Evolutionary conservation across 2,113 vertebrate species (phyloP).

Genomic region (Corynorhinus townsendii): DNA sequence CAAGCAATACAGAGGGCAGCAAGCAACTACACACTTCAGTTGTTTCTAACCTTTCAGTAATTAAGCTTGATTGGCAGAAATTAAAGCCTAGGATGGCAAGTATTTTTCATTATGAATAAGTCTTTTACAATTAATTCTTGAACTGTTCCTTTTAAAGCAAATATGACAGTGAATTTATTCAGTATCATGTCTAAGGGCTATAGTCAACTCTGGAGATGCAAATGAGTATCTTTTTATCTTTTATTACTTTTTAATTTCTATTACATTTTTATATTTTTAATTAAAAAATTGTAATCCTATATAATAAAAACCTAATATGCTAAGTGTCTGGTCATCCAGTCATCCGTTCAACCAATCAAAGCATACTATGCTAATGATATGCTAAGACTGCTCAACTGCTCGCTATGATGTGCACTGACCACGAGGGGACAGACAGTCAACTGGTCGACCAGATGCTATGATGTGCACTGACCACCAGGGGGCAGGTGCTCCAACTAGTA

Average conservation of each 20-base stretch:
- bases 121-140: conserved; percentile 18
- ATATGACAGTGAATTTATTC: conserved; percentile 28
- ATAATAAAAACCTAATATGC: too few species aligned
- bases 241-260: neutral
- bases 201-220: neutral
- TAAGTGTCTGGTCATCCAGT: too few species aligned
- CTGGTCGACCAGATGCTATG: too few species aligned
- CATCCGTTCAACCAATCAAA: too few species aligned
- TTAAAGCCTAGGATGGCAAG: conserved; percentile 16
- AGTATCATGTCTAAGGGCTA: neutral
- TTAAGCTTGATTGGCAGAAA: conserved; percentile 39
- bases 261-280: too few species aligned
- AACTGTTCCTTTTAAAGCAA: neutral
- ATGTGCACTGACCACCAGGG: too few species aligned
- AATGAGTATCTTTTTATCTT: conserved; percentile 19
- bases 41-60: conserved; percentile 26
- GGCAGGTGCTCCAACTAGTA: too few species aligned
- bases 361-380: too few species aligned
- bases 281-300: too few species aligned
- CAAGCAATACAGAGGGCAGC: neutral
- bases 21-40: neutral
- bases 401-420: too few species aligned
- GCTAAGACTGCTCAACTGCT: too few species aligned
- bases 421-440: too few species aligned
- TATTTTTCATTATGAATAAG: conserved; percentile 14